Base-by-base conservation (phyloP, 2,113 vertebrate genomes). In the Orthonyx spaldingii region DNA sequence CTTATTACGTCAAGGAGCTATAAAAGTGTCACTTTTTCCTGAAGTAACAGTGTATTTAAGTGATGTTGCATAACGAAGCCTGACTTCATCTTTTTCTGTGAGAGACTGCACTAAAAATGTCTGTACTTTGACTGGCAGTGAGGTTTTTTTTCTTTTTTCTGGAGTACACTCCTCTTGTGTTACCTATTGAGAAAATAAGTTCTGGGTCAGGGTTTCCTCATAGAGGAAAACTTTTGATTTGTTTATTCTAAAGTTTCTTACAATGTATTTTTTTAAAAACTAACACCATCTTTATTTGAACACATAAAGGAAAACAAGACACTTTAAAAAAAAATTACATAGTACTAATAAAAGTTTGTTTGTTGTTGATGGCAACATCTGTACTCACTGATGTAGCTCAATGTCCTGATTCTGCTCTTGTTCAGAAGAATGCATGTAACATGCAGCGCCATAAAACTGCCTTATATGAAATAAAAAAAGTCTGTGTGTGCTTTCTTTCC, bases 271-370 rank as follows among this genome's bases (percentile, higher is more conserved):
- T n/a, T 19, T 5, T 1, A 42, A 79, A 28, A 59, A 52, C 6
- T 32, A 83, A 7, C 7, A 13, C 0, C 7, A 46, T 16, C 6
- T 84, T 60, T 64, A 26, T 49, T 63, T 46, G 14, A 81, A 64
- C 3, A 26, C 6, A 59, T 14, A 16, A 18, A 39, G 8, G 9
- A 35, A 55, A 53, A 52, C 41, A 13, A 19, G 0, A 0, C 6
- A 2, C 4, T 5, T 37, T 17, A 11, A 23, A 15, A 59, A 46
- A 33, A 26, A 30, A 7, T 28, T 66, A 7, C 27, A 24, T 41
- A 20, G 1, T 1, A 14, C 2, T 27, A 33, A 17, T 47, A 57
- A 55, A 72, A 39, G 3, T 4, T 50, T 56, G 70, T 52, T 47
- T 22, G 3, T 78, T 78, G 26, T 15, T 78, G 33, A 15, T 42